Percentiles rank a stretch among this genome's conserved stretches.
These are phyloP conservation scores for Manacus vitellinus DNA, from an alignment of 2,113 vertebrate genomes.

Conservation along the genomic window DNA sequence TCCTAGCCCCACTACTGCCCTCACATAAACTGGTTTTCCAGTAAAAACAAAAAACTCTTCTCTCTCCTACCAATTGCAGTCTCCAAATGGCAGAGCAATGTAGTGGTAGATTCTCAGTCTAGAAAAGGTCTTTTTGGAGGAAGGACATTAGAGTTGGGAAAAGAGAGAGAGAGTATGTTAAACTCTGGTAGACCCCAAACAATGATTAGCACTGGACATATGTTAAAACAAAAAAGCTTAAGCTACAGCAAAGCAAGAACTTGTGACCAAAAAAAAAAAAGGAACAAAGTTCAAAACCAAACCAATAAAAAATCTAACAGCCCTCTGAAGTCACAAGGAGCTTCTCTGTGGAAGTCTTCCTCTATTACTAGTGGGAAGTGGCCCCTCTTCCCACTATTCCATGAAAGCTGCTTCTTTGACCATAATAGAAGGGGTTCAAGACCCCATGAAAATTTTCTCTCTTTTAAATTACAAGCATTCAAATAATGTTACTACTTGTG, in stretches of 20 bases:
- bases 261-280: background rate
- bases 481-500: background rate
- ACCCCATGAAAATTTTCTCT: background rate
- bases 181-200: accelerated
- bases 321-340: background rate
- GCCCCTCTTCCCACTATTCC: background rate
- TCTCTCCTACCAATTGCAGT: background rate
- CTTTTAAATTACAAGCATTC: background rate
- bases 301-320: accelerated
- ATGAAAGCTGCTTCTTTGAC: background rate
- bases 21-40: background rate
- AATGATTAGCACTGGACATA: background rate
- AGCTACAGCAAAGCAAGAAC: background rate
- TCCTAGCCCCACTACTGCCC: background rate
- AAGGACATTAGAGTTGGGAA: background rate
- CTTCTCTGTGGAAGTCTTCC: background rate
- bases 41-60: background rate
- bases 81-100: background rate
- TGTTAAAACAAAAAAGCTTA: background rate
- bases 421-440: background rate
- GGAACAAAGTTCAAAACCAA: accelerated
- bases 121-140: background rate
- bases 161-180: background rate
- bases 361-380: background rate
- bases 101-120: background rate